Percentiles rank a stretch among this genome's conserved stretches.
Conservation (phyloP, 2,888 invertebrate genomes). For the Lycaena phlaeas region DNA sequence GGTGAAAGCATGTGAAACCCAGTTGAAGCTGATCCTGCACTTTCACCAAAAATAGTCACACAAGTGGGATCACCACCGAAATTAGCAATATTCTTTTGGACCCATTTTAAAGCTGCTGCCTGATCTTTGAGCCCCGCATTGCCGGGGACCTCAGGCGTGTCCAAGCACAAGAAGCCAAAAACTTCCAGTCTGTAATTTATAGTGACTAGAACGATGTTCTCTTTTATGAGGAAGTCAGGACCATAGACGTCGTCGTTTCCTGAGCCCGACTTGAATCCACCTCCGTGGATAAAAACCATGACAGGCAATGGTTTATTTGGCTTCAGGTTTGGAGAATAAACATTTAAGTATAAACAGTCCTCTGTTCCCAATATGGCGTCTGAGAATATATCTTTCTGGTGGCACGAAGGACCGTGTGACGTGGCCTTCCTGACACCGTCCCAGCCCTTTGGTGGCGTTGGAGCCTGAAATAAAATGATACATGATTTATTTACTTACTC, state of each 20-base stretch:
- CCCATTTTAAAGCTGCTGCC: conserved; percentile 37
- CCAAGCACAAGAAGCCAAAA: conserved; percentile 38
- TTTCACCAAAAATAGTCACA: conserved; percentile 39
- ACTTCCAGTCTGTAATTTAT: conserved; percentile 41
- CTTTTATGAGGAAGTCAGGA: conserved; percentile 37
- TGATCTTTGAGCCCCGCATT: conserved; percentile 47
- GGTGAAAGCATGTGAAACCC: conserved; percentile 38
- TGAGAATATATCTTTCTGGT: conserved; percentile 19
- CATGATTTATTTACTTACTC: no score
- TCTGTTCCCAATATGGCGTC: conserved; percentile 35
- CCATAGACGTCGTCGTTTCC: conserved; percentile 34
- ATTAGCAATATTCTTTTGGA: conserved; percentile 34
- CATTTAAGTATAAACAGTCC: conserved; percentile 44
- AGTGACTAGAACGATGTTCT: conserved; percentile 37
- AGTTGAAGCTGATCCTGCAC: conserved; percentile 34
- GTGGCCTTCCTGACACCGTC: neutral
- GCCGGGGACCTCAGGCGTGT: conserved; percentile 37
- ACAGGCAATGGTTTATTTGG: conserved; percentile 29
- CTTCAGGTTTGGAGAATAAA: conserved; percentile 34
- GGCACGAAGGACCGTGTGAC: neutral
- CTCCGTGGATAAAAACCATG: conserved; percentile 45
- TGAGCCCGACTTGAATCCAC: conserved; percentile 31
- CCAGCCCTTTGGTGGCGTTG: neutral
- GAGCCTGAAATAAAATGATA: neutral
- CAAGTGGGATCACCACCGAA: conserved; percentile 47